phyloP scores from a whole-genome alignment of 1,140 invertebrate species.

The Bombus sylvicola region DNA sequence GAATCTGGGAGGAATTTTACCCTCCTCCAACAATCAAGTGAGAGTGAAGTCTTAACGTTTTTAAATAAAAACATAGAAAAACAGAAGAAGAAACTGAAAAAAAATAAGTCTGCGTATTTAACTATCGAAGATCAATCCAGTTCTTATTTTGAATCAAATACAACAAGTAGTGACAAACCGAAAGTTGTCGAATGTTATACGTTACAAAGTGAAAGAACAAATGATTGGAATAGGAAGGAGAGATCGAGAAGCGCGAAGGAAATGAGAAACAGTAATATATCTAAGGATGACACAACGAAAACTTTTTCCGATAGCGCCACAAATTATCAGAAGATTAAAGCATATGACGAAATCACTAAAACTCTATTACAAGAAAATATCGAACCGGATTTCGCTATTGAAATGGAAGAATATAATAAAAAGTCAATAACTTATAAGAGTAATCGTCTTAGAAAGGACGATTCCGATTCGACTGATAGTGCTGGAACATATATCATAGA shows the following conservation, averaged over 20 bases:
- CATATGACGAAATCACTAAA: conserved; percentile 1
- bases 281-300: conserved; percentile 51
- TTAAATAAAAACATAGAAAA: conserved; percentile 20
- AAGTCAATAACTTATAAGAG: conserved; percentile 34
- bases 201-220: background rate
- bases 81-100: background rate
- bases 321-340: conserved; percentile 30
- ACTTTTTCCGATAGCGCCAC: conserved; percentile 63
- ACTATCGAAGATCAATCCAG: background rate
- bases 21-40: conserved; percentile 22
- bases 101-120: conserved; percentile 26
- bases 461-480: conserved; percentile 63
- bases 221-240: background rate
- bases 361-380: background rate
- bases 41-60: conserved; percentile 29
- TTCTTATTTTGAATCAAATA: conserved; percentile 22
- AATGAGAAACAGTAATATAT: background rate
- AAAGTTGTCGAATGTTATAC: background rate
- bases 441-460: conserved; percentile 38
- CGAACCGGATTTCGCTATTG: background rate
- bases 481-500: conserved; percentile 74
- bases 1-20: conserved; percentile 54
- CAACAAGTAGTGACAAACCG: background rate
- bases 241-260: conserved; percentile 61
- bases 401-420: background rate